A percentile compares a stretch with the other conserved stretches of the same genome.
Evolutionary conservation across 64 coral and sea anemone genomes (phyloP).

Genomic region (Montipora cactus): DNA sequence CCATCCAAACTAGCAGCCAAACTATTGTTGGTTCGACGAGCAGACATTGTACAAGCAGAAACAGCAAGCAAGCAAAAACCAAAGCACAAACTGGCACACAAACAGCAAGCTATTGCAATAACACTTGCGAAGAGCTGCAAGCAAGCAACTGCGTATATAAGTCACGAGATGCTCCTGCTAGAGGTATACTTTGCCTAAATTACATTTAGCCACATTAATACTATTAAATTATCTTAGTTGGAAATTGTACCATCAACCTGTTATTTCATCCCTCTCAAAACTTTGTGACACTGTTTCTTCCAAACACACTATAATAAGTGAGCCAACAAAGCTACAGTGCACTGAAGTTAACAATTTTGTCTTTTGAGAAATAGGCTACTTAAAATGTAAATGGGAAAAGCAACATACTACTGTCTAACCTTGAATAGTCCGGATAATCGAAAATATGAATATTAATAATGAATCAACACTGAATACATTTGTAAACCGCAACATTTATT

Average conservation of each 20-base stretch:
- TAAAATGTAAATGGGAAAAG: too few species aligned
- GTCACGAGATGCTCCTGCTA: too few species aligned
- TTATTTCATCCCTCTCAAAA: not conserved
- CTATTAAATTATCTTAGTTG: conserved; percentile 5
- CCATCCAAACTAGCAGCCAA: not conserved
- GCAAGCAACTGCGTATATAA: too few species aligned
- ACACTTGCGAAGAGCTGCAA: too few species aligned
- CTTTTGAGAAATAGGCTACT: not conserved
- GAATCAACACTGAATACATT: too few species aligned
- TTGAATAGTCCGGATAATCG: too few species aligned
- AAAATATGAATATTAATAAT: too few species aligned
- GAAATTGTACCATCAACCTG: not conserved
- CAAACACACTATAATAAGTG: not conserved
- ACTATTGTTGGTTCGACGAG: not conserved
- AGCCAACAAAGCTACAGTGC: not conserved
- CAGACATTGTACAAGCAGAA: not conserved
- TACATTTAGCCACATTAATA: not conserved
- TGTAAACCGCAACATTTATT: too few species aligned
- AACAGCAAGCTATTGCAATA: too few species aligned
- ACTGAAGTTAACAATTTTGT: not conserved
- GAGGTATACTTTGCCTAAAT: too few species aligned
- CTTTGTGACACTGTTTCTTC: too few species aligned
- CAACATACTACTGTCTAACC: too few species aligned
- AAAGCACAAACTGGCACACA: not conserved
- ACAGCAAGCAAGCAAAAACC: not conserved